These are phyloP conservation scores for Timandra comae DNA, from an alignment of 2,888 invertebrate species.

Conservation along the genomic window DNA sequence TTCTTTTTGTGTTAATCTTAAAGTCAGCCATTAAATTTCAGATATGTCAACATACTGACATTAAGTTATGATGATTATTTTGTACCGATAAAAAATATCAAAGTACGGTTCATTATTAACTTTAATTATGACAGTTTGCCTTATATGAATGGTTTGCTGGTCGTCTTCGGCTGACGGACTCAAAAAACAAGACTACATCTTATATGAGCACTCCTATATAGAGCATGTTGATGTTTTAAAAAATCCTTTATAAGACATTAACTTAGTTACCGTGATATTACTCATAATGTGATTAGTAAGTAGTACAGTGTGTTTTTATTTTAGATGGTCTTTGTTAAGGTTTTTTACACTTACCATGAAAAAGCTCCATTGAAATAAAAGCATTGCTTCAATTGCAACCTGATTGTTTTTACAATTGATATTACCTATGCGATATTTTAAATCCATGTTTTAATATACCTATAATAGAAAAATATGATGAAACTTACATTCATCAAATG, in stretches of 20 bases:
- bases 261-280: constrained; percentile 28
- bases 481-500: too few species aligned
- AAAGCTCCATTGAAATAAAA: too few species aligned
- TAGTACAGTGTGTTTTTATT: too few species aligned
- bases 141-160: constrained; percentile 64
- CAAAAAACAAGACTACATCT: constrained; percentile 55
- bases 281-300: too few species aligned
- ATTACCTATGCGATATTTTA: too few species aligned
- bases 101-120: constrained; percentile 61
- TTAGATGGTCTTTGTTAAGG: too few species aligned
- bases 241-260: constrained; percentile 44
- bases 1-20: constrained; percentile 36
- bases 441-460: too few species aligned
- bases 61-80: constrained; percentile 66
- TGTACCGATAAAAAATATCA: constrained; percentile 56
- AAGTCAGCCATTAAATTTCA: constrained; percentile 37
- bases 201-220: constrained; percentile 47
- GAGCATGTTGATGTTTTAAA: constrained; percentile 54
- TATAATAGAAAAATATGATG: too few species aligned
- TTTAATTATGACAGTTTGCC: constrained; percentile 75
- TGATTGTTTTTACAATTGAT: too few species aligned
- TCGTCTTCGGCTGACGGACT: constrained; percentile 37
- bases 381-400: too few species aligned
- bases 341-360: too few species aligned
- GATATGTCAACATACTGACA: constrained; percentile 45